Base-by-base conservation (phyloP, 2,888 invertebrate species). In the Prionchulus punctatus region DNA sequence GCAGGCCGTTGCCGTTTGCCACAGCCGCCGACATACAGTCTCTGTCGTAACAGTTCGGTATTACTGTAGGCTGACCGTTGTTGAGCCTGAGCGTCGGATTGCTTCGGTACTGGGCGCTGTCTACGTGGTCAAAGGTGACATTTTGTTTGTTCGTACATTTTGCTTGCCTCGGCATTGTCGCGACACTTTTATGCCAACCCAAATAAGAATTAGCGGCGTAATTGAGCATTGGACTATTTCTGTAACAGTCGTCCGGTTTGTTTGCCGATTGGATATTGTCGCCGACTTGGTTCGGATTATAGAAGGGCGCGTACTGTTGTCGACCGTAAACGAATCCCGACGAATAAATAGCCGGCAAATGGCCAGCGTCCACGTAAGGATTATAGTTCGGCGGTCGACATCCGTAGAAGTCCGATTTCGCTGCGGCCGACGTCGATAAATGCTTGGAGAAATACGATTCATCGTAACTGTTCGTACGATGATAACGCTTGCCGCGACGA, bases 181-280 rank as follows among this genome's bases (percentile, higher is more conserved):
- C 12, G 12, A 18, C 36, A 7, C 36, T 7, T 23, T 53, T 30
- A 36, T 53, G 53, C 53, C 53, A 53, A 25, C 53, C 53, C 36
- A 53, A 36, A 25, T 53, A 53, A 36, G 53, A 53, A 36, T 53
- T 53, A 25, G 53, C 53, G n/a, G 28, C 25, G 42, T 36, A 53
- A 7, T 53, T 36, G 36, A 36, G 36, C 36, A 36, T 7, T 7
- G 36, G 36, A 12, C 12, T 36, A 18, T 18, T 36, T 18, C 36
- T 36, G 36, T 36, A 36, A 7, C 18, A 18, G 36, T 36, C 36
- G 36, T 7, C 36, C 36, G 18, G 36, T 18, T 12, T 36, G 36
- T 36, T 36, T 7, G 36, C 36, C 36, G 36, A 36, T 18, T 7
- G 7, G 36, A 12, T 18, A 7, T 12, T 7, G 12, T 7, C 12